phyloP scores from a whole-genome alignment of 2,797 vertebrate genomes.

The Argentina silus region DNA sequence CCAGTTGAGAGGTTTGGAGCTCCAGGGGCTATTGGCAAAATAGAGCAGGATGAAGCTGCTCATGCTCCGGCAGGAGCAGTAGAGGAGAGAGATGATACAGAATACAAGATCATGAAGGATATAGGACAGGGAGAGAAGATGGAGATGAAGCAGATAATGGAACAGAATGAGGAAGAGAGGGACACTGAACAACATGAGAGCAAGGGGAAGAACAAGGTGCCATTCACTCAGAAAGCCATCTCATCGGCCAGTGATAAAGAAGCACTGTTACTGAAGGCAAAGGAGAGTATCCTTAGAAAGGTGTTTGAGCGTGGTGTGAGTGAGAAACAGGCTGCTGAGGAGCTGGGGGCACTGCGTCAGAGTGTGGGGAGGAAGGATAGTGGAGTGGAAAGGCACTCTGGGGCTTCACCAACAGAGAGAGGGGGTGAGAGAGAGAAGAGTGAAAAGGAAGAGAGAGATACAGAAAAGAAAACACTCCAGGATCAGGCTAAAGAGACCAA shows the following conservation, averaged over 20 bases:
- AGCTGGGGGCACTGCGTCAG: conserved; percentile 71
- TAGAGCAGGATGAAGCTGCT: neutral
- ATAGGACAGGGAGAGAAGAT: conserved; percentile 40
- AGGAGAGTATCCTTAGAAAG: conserved; percentile 78
- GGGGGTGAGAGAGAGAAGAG: conserved; percentile 34
- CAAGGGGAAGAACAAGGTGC: conserved; percentile 28
- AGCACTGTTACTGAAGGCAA: conserved; percentile 76
- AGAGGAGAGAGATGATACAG: conserved; percentile 10
- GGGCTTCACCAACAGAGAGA: conserved; percentile 10
- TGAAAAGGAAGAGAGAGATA: conserved; percentile 22
- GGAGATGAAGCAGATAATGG: conserved; percentile 28
- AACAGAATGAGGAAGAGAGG: conserved; percentile 26
- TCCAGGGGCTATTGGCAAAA: conserved; percentile 11
- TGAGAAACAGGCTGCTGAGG: conserved; percentile 76
- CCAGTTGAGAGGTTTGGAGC: conserved; percentile 18
- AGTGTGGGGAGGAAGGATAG: conserved; percentile 50
- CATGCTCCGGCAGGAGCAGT: neutral
- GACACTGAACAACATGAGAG: conserved; percentile 31
- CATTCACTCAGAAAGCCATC: conserved; percentile 53
- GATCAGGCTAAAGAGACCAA: conserved; percentile 31
- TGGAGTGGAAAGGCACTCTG: conserved; percentile 31
- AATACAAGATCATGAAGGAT: conserved; percentile 14
- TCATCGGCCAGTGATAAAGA: conserved; percentile 68
- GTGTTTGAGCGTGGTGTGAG: conserved; percentile 78
- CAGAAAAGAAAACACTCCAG: neutral